Conservation (phyloP, 2,797 vertebrate genomes). For the Sebastes vulpes region DNA sequence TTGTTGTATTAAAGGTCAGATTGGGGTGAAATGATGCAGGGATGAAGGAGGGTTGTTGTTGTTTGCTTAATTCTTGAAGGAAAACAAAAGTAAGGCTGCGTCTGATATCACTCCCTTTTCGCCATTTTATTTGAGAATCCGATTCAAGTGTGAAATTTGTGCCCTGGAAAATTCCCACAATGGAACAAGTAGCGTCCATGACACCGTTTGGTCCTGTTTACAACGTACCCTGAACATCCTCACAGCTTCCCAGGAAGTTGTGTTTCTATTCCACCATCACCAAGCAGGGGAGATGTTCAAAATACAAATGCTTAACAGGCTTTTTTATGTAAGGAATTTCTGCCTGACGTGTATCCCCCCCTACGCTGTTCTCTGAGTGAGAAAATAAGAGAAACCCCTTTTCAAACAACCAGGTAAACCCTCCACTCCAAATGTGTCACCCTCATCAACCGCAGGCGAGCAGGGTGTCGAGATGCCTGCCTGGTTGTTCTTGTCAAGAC, state of each 20-base stretch:
- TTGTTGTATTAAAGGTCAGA: neutral
- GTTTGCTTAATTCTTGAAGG: neutral
- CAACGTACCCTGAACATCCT: neutral
- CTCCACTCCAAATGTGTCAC: constrained; percentile 43
- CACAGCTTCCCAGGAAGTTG: neutral
- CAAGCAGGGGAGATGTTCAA: constrained; percentile 18
- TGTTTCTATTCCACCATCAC: neutral
- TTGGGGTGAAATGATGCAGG: neutral
- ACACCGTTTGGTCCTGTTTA: neutral
- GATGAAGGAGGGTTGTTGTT: neutral
- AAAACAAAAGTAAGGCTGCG: neutral
- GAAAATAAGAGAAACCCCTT: constrained; percentile 18
- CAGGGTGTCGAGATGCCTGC: constrained; percentile 19
- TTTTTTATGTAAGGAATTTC: constrained; percentile 42
- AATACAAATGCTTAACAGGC: constrained; percentile 40
- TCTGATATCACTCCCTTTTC: neutral
- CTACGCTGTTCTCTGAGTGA: constrained; percentile 5
- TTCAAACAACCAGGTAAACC: constrained; percentile 46
- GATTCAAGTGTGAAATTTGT: neutral
- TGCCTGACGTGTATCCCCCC: constrained; percentile 8
- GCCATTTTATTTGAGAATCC: neutral
- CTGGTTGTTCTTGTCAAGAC: constrained; percentile 52
- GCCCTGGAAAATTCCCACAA: neutral
- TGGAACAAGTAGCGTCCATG: neutral
- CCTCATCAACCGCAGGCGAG: constrained; percentile 39